phyloP scores from a whole-genome alignment of 1,140 invertebrate genomes.

The Trypoxylus dichotomus region DNA sequence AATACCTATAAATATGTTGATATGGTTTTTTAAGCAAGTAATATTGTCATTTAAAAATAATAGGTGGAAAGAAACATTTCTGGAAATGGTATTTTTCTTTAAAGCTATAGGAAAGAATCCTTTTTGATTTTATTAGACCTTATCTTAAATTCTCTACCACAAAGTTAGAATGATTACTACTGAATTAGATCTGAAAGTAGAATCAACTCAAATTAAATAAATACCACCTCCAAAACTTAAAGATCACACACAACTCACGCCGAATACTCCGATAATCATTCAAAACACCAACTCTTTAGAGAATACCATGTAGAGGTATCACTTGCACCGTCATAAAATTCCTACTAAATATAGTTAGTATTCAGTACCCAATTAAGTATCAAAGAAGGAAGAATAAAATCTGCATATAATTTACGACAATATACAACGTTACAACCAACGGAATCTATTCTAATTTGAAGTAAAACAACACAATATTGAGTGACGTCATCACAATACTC shows the following conservation, averaged over 20 bases:
- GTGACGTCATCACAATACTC: background rate
- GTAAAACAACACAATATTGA: background rate
- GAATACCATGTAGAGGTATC: too few relatives aligned
- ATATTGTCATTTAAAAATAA: background rate
- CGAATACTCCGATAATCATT: background rate
- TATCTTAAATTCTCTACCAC: too few relatives aligned
- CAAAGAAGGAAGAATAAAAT: background rate
- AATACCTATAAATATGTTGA: too few relatives aligned
- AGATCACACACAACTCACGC: background rate
- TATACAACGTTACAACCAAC: background rate
- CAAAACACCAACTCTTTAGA: too few relatives aligned
- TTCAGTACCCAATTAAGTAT: background rate
- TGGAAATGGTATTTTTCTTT: background rate
- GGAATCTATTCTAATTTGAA: background rate
- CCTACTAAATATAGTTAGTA: background rate
- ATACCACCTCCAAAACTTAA: background rate
- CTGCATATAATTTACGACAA: background rate
- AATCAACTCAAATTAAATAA: background rate
- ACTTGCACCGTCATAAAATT: too few relatives aligned
- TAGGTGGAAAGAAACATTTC: background rate
- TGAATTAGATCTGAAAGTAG: too few relatives aligned
- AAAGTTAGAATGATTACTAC: too few relatives aligned
- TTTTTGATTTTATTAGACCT: background rate
- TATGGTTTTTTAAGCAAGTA: background rate
- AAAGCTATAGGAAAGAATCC: background rate